A percentile compares a stretch with the other conserved stretches of the same genome.
These are phyloP conservation scores for Drosophila pallidifrons DNA, from an alignment of 1,140 invertebrate species.

Conservation along the genomic window DNA sequence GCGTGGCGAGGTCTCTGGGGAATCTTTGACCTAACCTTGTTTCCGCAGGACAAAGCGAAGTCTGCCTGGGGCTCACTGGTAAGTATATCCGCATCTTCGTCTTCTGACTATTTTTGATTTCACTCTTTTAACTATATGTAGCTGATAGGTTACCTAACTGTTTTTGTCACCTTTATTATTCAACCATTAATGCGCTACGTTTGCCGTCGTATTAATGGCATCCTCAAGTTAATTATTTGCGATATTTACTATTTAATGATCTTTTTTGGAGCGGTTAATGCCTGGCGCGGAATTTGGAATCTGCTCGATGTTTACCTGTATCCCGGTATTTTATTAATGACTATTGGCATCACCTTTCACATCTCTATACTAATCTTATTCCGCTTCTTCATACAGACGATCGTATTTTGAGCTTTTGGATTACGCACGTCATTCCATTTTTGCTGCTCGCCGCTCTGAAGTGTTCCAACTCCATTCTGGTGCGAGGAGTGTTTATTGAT, in stretches of 20 bases:
- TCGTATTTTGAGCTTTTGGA: conserved; percentile 90
- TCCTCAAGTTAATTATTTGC: conserved; percentile 88
- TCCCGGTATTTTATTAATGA: conserved; percentile 86
- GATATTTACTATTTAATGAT: conserved; percentile 91
- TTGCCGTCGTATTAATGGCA: conserved; percentile 88
- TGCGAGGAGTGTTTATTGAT: conserved; percentile 93
- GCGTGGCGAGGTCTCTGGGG: conserved; percentile 95
- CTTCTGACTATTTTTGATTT: background rate
- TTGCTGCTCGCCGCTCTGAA: conserved; percentile 91
- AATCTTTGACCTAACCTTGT: conserved; percentile 91
- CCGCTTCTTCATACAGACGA: conserved; percentile 85
- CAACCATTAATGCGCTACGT: conserved; percentile 90
- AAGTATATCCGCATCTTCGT: conserved; percentile 73
- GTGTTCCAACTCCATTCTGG: conserved; percentile 93
- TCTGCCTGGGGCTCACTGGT: conserved; percentile 92
- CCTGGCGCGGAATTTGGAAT: conserved; percentile 94
- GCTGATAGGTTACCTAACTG: conserved; percentile 91
- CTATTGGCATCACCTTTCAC: background rate
- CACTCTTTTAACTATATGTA: conserved; percentile 74
- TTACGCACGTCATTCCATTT: conserved; percentile 90
- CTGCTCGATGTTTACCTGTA: conserved; percentile 92
- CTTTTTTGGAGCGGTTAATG: conserved; percentile 93
- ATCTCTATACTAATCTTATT: background rate
- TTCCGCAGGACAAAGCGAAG: conserved; percentile 87
- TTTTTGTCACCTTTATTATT: conserved; percentile 89